A percentile compares a stretch with the other conserved stretches of the same genome.
phyloP scores from a whole-genome alignment of 2,888 invertebrate genomes.

The Oscheius sp. region DNA sequence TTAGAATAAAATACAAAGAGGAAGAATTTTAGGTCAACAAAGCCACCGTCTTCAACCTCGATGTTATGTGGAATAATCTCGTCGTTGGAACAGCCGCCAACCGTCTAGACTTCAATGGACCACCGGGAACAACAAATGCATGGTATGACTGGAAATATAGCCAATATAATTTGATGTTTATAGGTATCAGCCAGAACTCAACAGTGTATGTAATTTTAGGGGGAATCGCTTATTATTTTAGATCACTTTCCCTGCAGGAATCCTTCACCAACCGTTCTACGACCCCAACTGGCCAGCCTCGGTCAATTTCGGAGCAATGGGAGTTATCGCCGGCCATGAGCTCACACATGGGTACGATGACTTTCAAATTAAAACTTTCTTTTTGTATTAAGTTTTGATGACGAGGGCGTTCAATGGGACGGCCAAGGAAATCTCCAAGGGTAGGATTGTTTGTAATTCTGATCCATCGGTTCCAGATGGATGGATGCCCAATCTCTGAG shows the following conservation, averaged over 20 bases:
- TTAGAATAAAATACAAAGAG: too few species aligned
- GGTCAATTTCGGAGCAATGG: constrained; percentile 87
- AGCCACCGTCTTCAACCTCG: constrained; percentile 43
- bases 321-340: constrained; percentile 97
- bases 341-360: constrained; percentile 84
- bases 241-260: constrained; percentile 71
- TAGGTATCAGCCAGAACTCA: constrained; percentile 50
- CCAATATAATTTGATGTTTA: constrained; percentile 44
- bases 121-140: constrained; percentile 58
- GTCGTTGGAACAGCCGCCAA: constrained; percentile 54
- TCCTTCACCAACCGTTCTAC: constrained; percentile 68
- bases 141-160: too few species aligned
- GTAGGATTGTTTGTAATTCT: too few species aligned
- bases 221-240: constrained; percentile 16
- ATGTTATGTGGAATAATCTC: constrained; percentile 35
- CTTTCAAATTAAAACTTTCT: constrained; percentile 76
- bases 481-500: constrained; percentile 56
- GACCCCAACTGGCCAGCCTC: constrained; percentile 65
- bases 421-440: constrained; percentile 56
- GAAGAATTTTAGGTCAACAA: too few species aligned
- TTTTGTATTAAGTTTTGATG: constrained; percentile 78
- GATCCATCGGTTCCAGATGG: too few species aligned
- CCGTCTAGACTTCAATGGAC: constrained; percentile 53
- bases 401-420: constrained; percentile 75
- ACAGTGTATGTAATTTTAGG: constrained; percentile 21